phyloP scores from a whole-genome alignment of 2,888 invertebrate genomes.

The Leucophenga montana region DNA sequence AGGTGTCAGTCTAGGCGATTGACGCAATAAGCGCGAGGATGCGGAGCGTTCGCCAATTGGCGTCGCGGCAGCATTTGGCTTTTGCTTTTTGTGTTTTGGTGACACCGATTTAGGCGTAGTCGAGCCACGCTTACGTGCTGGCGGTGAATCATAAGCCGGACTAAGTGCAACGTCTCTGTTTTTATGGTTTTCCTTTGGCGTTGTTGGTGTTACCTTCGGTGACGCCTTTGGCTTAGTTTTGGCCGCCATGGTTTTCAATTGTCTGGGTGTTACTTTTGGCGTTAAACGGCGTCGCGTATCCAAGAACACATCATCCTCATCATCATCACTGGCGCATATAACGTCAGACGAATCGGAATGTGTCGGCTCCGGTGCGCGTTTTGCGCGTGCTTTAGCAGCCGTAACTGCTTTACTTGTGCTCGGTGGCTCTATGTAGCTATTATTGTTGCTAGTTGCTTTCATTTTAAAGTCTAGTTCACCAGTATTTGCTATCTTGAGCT shows the following conservation, averaged over 20 bases:
- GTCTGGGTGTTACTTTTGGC: slow-evolving; percentile 33
- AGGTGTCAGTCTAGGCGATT: slow-evolving; percentile 46
- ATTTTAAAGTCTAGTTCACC: slow-evolving; percentile 75
- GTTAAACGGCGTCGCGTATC: slow-evolving; percentile 12
- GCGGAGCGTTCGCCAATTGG: slow-evolving; percentile 18
- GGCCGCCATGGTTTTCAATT: slow-evolving; percentile 6
- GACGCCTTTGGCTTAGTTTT: slow-evolving; percentile 33
- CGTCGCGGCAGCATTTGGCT: slow-evolving; percentile 31
- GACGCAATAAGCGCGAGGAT: slow-evolving; percentile 24
- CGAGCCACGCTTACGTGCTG: slow-evolving; percentile 37
- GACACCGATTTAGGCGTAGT: slow-evolving; percentile 29
- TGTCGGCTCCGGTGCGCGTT: background rate
- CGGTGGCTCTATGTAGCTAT: slow-evolving; percentile 36
- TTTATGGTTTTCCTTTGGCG: background rate
- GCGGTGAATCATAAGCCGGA: slow-evolving; percentile 43
- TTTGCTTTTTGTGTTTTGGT: slow-evolving; percentile 43
- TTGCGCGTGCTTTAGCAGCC: background rate
- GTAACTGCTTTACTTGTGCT: slow-evolving; percentile 37
- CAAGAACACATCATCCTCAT: slow-evolving; percentile 50
- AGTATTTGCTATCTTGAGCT: slow-evolving; percentile 75
- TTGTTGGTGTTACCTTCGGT: slow-evolving; percentile 23
- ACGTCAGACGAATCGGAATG: slow-evolving; percentile 41
- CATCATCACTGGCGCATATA: slow-evolving; percentile 58
- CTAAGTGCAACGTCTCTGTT: slow-evolving; percentile 10
- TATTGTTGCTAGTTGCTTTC: slow-evolving; percentile 43